Conservation (phyloP, 2,888 invertebrate species). For the Atherix ibis region DNA sequence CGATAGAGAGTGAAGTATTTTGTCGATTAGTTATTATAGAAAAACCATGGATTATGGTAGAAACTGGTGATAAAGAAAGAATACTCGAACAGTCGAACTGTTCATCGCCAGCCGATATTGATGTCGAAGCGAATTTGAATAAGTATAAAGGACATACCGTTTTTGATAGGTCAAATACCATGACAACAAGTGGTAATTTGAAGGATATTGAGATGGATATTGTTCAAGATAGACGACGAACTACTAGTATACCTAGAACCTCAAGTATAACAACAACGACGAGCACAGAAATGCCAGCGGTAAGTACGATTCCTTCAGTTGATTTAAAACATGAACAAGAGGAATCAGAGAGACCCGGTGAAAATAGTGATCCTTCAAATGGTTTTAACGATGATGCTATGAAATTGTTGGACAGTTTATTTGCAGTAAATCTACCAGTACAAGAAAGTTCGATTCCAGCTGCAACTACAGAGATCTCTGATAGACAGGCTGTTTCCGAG, state of each 20-base stretch:
- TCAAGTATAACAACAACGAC: not conserved
- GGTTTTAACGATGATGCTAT: too few species aligned
- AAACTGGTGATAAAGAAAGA: constrained; percentile 41
- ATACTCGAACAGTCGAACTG: constrained; percentile 50
- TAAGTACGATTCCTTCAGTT: too few species aligned
- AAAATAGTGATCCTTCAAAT: too few species aligned
- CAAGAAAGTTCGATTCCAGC: too few species aligned
- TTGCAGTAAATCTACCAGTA: too few species aligned
- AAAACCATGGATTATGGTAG: constrained; percentile 45
- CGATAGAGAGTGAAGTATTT: constrained; percentile 23
- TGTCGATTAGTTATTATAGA: constrained; percentile 48
- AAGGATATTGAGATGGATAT: constrained; percentile 26
- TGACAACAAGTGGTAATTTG: constrained; percentile 24
- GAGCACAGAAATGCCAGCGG: too few species aligned
- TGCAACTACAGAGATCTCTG: too few species aligned
- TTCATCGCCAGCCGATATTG: constrained; percentile 31
- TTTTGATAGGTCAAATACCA: constrained; percentile 25
- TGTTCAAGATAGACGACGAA: constrained; percentile 3
- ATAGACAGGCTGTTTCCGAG: too few species aligned
- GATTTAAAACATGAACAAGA: too few species aligned
- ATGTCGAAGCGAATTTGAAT: constrained; percentile 16
- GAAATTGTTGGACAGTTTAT: too few species aligned
- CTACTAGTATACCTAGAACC: constrained; percentile 2
- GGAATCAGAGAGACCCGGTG: too few species aligned
- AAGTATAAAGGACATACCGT: constrained; percentile 26